Evolutionary conservation across 2,888 invertebrate species (phyloP), one percentile per base, ranked within the genome.

Genomic region (Pandemis cinnamomeana): DNA sequence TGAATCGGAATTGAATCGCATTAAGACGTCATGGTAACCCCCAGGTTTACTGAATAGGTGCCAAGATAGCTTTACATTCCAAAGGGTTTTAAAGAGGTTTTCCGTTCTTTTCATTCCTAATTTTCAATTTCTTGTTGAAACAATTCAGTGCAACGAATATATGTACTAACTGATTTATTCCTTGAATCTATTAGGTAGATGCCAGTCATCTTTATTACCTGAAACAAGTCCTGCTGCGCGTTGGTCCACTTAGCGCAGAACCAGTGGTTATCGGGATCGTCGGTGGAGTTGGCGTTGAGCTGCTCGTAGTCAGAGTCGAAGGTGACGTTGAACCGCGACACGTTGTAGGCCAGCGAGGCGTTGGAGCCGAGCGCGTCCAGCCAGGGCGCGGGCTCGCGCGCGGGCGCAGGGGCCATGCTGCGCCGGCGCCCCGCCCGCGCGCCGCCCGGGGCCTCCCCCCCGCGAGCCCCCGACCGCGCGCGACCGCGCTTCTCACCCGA

Each of bases 181-280:
- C 2, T 20, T 36, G 4, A 36, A 36, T 4, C 27, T 36, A 36
- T 36, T 36, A 36, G 27, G 27, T 36, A 36, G 27, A 36, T 36
- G 27, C 27, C 2, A 36, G 27, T 36, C 2, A 48, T 11, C 0
- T 15, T 63, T 27, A 10, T 71, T 78, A 92, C 93, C 89, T 97
- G 97, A 89, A 97, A 97, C 72, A 97, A 95, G 83, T 96, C 96
- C 87, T 97, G 97, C 87, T 97, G 97, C 61, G 97, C 97, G 70
- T 96, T 96, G 80, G 96, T 96, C 97, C 97, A 97, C 86, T 97
- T 96, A 77, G 96, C 96, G 88, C 97, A 97, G 83, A 95, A 95
- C 89, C 94, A 94, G 82, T 93, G 91, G 79, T 90, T 88, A 80
- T 93, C 85, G 77, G 88, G 92, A 68, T 92, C 92, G 76, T 92